Evolutionary conservation across 2,113 vertebrate species (phyloP).

Genomic region (Junco hyemalis): DNA sequence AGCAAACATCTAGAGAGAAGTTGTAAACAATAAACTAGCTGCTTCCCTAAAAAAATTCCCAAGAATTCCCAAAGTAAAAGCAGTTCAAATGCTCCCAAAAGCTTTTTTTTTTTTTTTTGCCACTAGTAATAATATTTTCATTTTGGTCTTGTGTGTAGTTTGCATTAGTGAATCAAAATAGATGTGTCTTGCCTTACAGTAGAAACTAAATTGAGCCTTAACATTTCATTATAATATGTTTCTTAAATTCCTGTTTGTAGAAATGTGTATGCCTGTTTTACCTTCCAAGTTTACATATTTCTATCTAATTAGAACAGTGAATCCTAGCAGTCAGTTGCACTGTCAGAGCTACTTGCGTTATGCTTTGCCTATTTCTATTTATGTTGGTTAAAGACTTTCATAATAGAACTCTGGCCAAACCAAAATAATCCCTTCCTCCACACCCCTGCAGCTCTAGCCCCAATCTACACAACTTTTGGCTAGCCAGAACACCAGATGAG

Average conservation of each 20-base stretch:
- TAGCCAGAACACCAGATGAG: neutral
- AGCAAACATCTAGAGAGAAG: neutral
- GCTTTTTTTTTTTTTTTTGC: neutral
- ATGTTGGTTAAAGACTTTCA: neutral
- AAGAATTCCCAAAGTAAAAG: neutral
- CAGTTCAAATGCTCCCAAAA: neutral
- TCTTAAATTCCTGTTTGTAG: neutral
- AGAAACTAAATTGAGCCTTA: neutral
- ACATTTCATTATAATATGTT: neutral
- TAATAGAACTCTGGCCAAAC: neutral
- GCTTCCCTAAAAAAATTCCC: neutral
- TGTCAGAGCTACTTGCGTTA: neutral
- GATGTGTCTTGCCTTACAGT: neutral
- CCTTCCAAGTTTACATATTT: neutral
- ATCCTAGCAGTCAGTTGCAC: neutral
- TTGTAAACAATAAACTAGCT: neutral
- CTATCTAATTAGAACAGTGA: neutral
- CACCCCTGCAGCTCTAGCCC: fast-evolving
- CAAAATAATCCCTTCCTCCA: neutral
- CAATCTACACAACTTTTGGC: fast-evolving
- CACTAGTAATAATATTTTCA: neutral
- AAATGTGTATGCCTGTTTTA: neutral
- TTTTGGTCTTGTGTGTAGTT: neutral
- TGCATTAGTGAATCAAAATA: neutral
- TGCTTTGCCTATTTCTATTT: neutral